These are phyloP conservation scores for Leptestheria dahalacensis DNA, from an alignment of 1,140 invertebrate species.

Conservation along the genomic window DNA sequence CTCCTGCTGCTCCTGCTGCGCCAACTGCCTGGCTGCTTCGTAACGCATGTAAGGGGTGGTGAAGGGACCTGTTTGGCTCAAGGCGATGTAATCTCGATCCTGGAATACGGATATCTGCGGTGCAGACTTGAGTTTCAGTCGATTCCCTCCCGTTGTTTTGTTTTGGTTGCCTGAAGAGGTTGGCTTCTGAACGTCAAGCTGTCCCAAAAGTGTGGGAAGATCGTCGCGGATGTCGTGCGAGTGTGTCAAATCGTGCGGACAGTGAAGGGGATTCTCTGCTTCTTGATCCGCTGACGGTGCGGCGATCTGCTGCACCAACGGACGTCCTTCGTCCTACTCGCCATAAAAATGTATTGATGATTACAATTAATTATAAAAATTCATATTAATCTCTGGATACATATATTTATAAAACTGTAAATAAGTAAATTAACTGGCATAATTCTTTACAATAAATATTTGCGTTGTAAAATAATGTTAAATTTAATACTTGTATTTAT, in stretches of 20 bases:
- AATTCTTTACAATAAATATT: no score
- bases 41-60: neutral
- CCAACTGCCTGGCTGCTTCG: neutral
- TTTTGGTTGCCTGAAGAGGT: neutral
- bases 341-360: no score
- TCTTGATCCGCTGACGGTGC: slow-evolving; percentile 33
- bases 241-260: slow-evolving; percentile 50
- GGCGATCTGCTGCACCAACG: slow-evolving; percentile 19
- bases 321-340: neutral
- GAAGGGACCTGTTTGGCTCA: neutral
- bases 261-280: slow-evolving; percentile 38
- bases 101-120: neutral
- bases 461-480: no score
- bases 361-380: no score
- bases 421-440: no score
- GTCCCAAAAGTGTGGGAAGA: slow-evolving; percentile 40
- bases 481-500: no score
- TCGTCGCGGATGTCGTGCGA: slow-evolving; percentile 40
- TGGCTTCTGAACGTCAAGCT: neutral
- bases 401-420: no score
- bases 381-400: no score
- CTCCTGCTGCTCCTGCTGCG: neutral
- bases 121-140: neutral
- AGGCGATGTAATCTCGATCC: neutral
- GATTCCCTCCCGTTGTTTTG: neutral